phyloP scores from a whole-genome alignment of 1,140 invertebrate genomes.

The Chironomus tepperi region DNA sequence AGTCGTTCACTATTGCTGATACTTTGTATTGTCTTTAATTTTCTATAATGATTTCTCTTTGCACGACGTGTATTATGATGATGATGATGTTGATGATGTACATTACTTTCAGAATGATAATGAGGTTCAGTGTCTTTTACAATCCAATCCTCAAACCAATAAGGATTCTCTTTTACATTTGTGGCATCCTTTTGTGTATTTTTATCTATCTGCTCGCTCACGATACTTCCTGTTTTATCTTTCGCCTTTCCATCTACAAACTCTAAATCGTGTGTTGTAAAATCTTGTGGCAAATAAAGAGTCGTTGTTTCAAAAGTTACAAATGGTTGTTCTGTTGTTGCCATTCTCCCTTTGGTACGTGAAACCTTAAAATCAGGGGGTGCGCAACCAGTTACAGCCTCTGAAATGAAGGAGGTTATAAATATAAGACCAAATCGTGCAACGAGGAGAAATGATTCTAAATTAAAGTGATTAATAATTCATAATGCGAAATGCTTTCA shows the following conservation, averaged over 20 bases:
- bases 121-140: not conserved
- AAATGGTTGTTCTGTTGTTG: constrained; percentile 37
- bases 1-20: not conserved
- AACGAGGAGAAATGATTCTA: not conserved
- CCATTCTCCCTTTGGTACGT: constrained; percentile 32
- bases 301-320: constrained; percentile 40
- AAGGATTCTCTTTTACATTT: constrained; percentile 17
- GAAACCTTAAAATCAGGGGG: constrained; percentile 38
- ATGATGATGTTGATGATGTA: constrained; percentile 10
- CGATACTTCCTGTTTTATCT: constrained; percentile 31
- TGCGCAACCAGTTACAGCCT: constrained; percentile 38
- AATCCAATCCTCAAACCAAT: constrained; percentile 10
- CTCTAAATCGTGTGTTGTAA: constrained; percentile 36
- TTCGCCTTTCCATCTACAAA: constrained; percentile 34
- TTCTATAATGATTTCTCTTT: constrained; percentile 19
- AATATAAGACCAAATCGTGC: not conserved
- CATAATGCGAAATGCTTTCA: not conserved
- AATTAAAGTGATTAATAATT: constrained; percentile 10
- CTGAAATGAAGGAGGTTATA: constrained; percentile 27
- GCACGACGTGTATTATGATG: constrained; percentile 15
- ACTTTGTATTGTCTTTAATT: not conserved
- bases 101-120: not conserved
- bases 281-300: constrained; percentile 38
- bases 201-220: constrained; percentile 8
- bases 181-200: constrained; percentile 28